Conservation (phyloP, 2,888 invertebrate species). For the Gasteruption jaculator region DNA sequence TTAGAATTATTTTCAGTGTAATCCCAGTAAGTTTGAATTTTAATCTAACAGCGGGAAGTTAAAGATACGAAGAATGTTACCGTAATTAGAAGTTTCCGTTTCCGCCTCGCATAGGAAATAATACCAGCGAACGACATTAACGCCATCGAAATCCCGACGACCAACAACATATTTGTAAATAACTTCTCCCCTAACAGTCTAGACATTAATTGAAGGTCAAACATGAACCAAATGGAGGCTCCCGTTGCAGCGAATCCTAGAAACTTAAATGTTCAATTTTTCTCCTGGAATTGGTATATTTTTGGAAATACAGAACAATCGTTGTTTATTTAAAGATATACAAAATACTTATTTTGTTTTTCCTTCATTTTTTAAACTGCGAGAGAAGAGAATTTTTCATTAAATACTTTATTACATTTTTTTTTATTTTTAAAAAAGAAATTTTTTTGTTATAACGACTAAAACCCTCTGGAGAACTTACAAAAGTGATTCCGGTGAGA, state of each 20-base stretch:
- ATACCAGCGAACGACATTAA: conserved; percentile 30
- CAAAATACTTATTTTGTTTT: too few relatives aligned
- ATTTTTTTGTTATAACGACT: neutral
- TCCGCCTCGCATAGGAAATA: conserved; percentile 28
- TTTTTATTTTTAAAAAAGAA: neutral
- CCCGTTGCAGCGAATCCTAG: conserved; percentile 31
- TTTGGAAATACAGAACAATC: too few relatives aligned
- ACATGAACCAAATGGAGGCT: conserved; percentile 33
- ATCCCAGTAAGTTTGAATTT: neutral
- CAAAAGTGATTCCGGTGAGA: conserved; percentile 30
- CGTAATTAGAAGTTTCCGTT: conserved; percentile 23
- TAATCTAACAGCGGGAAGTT: too few relatives aligned
- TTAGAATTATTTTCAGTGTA: neutral
- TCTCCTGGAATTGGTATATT: too few relatives aligned
- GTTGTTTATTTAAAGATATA: too few relatives aligned
- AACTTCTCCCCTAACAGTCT: conserved; percentile 32
- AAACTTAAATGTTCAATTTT: conserved; percentile 30
- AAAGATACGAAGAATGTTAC: too few relatives aligned
- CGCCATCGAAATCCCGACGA: conserved; percentile 26
- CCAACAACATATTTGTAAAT: conserved; percentile 29
- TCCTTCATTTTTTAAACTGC: too few relatives aligned
- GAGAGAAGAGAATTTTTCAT: too few relatives aligned
- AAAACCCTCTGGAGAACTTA: conserved; percentile 24
- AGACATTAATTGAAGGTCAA: conserved; percentile 32
- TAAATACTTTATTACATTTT: neutral